Percentiles rank a stretch among this genome's conserved stretches.
phyloP scores from a whole-genome alignment of 2,113 vertebrate species.

The Athene noctua region DNA sequence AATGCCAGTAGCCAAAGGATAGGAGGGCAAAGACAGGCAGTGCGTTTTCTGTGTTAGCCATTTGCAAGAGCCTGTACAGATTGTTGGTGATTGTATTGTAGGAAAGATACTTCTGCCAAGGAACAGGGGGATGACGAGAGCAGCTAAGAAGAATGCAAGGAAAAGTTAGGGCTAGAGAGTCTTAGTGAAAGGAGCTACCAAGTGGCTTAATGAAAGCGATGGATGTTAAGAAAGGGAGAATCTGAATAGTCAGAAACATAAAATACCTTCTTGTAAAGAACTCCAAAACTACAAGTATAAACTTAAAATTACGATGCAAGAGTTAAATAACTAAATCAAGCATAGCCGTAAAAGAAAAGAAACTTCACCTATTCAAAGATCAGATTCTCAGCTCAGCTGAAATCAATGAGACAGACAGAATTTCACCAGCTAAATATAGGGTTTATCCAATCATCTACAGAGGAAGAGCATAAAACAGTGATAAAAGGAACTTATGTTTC shows the following conservation, averaged over 20 bases:
- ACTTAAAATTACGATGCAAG: background rate
- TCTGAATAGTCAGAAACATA: background rate
- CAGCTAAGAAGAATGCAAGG: background rate
- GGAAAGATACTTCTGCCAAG: background rate
- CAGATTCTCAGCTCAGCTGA: background rate
- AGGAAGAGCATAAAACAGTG: background rate
- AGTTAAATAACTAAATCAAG: background rate
- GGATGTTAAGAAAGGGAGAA: background rate
- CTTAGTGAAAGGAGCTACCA: background rate
- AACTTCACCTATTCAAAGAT: rapidly evolving
- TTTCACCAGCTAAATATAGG: background rate
- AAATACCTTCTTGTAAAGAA: background rate
- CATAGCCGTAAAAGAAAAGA: background rate
- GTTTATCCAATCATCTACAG: background rate
- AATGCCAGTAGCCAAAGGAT: constrained; percentile 16
- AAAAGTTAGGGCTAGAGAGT: background rate
- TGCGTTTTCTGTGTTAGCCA: background rate
- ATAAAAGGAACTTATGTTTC: background rate
- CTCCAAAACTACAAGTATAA: background rate
- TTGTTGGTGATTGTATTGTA: background rate
- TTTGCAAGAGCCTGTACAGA: background rate
- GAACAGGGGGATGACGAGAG: background rate
- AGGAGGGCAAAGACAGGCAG: background rate
- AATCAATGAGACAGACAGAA: background rate
- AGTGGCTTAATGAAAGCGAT: background rate